phyloP scores from a whole-genome alignment of 2,113 vertebrate genomes.

The Myiagra hebetior region DNA sequence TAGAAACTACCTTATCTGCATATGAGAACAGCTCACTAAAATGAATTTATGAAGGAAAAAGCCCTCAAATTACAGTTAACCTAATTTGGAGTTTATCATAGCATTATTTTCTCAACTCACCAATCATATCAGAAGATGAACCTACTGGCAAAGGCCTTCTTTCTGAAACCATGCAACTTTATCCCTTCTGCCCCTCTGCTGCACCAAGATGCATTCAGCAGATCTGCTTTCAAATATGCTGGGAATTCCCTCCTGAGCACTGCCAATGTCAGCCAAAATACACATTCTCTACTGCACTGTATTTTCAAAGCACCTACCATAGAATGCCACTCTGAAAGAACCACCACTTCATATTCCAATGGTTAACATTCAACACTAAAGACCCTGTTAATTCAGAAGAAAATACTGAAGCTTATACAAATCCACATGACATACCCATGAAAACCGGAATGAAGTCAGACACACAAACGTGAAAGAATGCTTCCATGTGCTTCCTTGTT shows the following conservation, averaged over 20 bases:
- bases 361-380: background rate
- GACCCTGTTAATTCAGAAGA: background rate
- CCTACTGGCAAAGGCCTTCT: background rate
- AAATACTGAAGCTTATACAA: background rate
- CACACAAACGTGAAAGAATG: background rate
- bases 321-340: background rate
- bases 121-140: background rate
- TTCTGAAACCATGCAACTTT: background rate
- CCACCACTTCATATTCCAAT: background rate
- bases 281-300: background rate
- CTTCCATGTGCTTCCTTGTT: background rate
- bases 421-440: background rate
- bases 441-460: background rate
- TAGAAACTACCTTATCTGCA: background rate
- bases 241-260: constrained; percentile 14
- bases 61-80: background rate
- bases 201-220: background rate
- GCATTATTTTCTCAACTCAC: background rate
- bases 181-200: background rate
- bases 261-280: background rate
- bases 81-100: background rate
- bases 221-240: background rate
- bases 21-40: background rate
- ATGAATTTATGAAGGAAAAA: background rate
- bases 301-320: background rate